Evolutionary conservation across 1,140 invertebrate species (phyloP).

Genomic region (Manduca sexta): DNA sequence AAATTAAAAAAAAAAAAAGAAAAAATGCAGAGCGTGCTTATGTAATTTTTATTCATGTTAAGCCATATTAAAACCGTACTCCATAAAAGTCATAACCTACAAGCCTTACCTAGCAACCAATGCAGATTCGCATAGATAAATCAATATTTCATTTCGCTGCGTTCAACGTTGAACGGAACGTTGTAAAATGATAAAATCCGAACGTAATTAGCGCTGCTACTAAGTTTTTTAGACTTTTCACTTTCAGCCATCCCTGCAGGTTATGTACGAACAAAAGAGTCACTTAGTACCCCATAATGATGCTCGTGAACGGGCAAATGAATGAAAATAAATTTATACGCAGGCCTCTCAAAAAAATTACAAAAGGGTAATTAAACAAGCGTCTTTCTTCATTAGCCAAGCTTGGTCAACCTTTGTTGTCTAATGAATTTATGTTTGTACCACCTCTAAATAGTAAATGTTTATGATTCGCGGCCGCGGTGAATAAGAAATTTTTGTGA

Average conservation of each 20-base stretch:
- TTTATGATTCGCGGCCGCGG: constrained; percentile 3
- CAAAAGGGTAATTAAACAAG: constrained; percentile 63
- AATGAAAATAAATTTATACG: constrained; percentile 61
- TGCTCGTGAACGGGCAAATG: constrained; percentile 37
- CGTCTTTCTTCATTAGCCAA: constrained; percentile 60
- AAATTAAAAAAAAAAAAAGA: too few relatives aligned
- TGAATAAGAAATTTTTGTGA: too few relatives aligned
- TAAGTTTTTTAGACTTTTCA: constrained; percentile 20
- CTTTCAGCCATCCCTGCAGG: constrained; percentile 17
- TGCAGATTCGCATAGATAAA: too few relatives aligned
- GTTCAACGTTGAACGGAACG: too few relatives aligned
- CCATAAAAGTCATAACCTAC: too few relatives aligned
- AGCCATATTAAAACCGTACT: too few relatives aligned
- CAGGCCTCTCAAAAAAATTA: constrained; percentile 56
- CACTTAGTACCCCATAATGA: constrained; percentile 47
- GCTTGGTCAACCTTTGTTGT: constrained; percentile 48
- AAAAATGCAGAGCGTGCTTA: too few relatives aligned
- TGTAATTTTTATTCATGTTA: too few relatives aligned
- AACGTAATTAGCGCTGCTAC: constrained; percentile 22
- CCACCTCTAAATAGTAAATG: constrained; percentile 12
- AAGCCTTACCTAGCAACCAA: too few relatives aligned
- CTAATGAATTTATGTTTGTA: constrained; percentile 56
- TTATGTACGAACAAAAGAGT: constrained; percentile 42
- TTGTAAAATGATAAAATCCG: too few relatives aligned
- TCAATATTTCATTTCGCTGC: too few relatives aligned